These are phyloP conservation scores for Microvelia longipes DNA, from an alignment of 1,140 invertebrate genomes.

Conservation along the genomic window DNA sequence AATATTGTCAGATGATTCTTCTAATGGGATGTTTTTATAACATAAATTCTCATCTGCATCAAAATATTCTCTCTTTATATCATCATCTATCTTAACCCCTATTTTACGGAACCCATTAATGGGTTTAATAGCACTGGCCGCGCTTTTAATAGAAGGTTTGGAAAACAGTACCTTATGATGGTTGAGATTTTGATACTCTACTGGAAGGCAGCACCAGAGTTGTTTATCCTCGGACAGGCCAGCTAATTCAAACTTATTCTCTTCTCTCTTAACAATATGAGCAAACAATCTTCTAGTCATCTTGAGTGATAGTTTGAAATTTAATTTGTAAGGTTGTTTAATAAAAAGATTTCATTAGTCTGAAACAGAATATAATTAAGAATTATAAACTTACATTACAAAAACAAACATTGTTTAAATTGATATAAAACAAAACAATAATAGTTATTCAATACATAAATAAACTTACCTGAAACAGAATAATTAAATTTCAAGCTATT, in stretches of 20 bases:
- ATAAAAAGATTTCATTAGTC: constrained; percentile 2
- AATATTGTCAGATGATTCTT: neutral
- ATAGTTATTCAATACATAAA: no score
- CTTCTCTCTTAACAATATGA: neutral
- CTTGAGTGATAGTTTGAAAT: neutral
- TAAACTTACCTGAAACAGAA: no score
- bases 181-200: constrained; percentile 2
- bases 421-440: no score
- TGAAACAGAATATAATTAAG: neutral
- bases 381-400: no score
- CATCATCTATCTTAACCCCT: constrained; percentile 4
- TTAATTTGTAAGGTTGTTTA: constrained; percentile 7
- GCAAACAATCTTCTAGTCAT: neutral
- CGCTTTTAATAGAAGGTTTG: constrained; percentile 1
- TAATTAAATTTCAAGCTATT: no score
- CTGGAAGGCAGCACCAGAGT: neutral
- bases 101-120: constrained; percentile 1
- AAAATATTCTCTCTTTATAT: constrained; percentile 1
- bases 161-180: constrained; percentile 1
- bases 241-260: constrained; percentile 1
- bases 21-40: constrained; percentile 1
- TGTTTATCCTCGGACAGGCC: constrained; percentile 1
- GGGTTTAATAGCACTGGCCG: neutral
- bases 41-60: constrained; percentile 2
- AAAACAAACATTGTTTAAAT: no score